Base-by-base conservation (phyloP, 1,140 invertebrate species). In the Arion vulgaris region DNA sequence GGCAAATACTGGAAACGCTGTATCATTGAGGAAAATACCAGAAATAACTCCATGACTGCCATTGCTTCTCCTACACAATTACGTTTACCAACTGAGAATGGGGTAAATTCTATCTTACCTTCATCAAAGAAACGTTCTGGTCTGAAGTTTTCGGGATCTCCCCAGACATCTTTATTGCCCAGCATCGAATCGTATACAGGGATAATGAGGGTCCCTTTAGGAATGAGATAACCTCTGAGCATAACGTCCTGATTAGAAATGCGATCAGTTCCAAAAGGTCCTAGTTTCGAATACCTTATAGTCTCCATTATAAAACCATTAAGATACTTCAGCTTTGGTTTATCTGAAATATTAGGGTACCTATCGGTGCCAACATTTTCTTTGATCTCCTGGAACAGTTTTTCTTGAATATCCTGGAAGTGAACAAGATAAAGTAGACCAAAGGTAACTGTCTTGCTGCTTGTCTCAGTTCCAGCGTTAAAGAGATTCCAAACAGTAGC, bases 111-210 rank as follows among this genome's bases (percentile, higher is more conserved):
- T 38, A 75, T 71, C 28, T 34, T 41, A 26, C 15, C 51, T 41
- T 86, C 57, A 62, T 88, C 86, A 17, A 93, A 78, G 86, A 93
- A 93, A 78, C 95, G 91, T 84, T 95, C 95, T 0, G 95, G 95
- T 0, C 94, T 91, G 86, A 96, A 96, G 39, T 93, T 92, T 66
- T 95, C 92, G 0, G 95, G 95, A 90, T 96, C 94, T 0, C 93
- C 92, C 95, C 95, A 96, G 1, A 87, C 7, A 28, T 85, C 69
- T 1, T 88, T 85, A 83, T 93, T 91, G 49, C 86, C 86, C 26
- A 88, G 76, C 26, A 89, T 85, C 32, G 85, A 86, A 75, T 89
- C 86, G 49, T 90, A 66, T 75, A 92, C 90, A 17, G 89, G 86
- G 13, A 92, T 68, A 13, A 93, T 75, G 23, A 86, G 77, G 0